Base-by-base conservation (phyloP, 2,797 vertebrate species). In the Tapera naevia region DNA sequence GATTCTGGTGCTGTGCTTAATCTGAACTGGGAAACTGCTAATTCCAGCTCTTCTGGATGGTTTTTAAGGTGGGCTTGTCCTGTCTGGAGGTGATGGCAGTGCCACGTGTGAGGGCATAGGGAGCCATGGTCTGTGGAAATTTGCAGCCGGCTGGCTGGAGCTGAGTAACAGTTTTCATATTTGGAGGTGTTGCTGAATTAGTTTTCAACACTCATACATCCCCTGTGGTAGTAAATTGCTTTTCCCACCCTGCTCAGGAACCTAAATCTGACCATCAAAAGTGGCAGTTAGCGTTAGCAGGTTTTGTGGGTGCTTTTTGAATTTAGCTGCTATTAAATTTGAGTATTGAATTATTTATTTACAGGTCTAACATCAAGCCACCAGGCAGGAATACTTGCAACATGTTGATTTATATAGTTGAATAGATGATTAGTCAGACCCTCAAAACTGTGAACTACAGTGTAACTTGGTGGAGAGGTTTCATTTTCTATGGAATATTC, bases 271-370 rank as follows among this genome's bases (percentile, higher is more conserved):
- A 64, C 22, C 30, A 32, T 41, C 10, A 3, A 91, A 89, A 87
- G 23, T 73, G 84, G 32, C 53, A 74, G 82, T 76, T 84, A 80
- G 86, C 2, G 2, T 56, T 46, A 17, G 46, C 41, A 75, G 80
- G 60, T 89, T 96, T 96, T 89, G 80, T 90, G 91, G 73, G 48
- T 86, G 33, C 45, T 62, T 93, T 89, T 89, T 48, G 80, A 74
- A 92, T 82, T 74, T 65, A 84, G 39, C n/a, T 66, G 56, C 80
- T 91, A 41, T 92, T 86, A 69, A n/a, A n/a, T 89, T 92, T 89
- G 58, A 73, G 28, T 41, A 53, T 32, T 86, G 73, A 92, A 79
- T 93, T 88, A 93, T 91, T 93, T 86, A 88, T 86, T 83, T 80
- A 50, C 33, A 86, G 43, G 32, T 60, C 33, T 87, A 85, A 28